These are phyloP conservation scores for Corythucha ciliata DNA, from an alignment of 2,888 invertebrate genomes.

Conservation along the genomic window DNA sequence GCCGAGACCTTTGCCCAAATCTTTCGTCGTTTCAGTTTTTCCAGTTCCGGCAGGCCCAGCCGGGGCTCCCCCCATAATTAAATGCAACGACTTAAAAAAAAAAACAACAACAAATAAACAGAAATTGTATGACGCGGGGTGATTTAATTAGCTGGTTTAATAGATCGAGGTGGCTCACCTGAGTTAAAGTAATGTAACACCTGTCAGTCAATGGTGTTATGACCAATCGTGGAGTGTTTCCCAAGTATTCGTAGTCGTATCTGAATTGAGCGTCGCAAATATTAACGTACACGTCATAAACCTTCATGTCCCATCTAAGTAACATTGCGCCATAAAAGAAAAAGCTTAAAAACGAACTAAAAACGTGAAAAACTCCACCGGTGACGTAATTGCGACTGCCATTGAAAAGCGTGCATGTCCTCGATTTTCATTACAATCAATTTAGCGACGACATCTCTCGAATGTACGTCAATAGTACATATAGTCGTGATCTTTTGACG, in stretches of 20 bases:
- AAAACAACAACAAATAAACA: background rate
- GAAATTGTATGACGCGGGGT: too few species aligned
- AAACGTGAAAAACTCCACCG: constrained; percentile 68
- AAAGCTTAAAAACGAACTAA: constrained; percentile 42
- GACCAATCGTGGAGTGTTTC: constrained; percentile 85
- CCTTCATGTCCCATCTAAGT: constrained; percentile 67
- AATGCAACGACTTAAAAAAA: constrained; percentile 60
- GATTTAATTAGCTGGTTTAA: background rate
- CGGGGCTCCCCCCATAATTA: constrained; percentile 94
- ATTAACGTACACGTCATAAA: constrained; percentile 78
- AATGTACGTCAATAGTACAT: constrained; percentile 92
- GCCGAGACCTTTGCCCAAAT: constrained; percentile 84
- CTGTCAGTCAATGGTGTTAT: constrained; percentile 92
- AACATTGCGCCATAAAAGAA: background rate
- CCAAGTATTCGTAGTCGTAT: constrained; percentile 89
- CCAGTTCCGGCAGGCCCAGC: constrained; percentile 94
- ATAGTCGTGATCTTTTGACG: constrained; percentile 95
- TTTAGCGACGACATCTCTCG: constrained; percentile 84
- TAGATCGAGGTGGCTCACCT: too few species aligned
- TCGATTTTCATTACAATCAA: constrained; percentile 76
- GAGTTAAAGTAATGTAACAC: constrained; percentile 89
- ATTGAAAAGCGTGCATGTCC: constrained; percentile 67
- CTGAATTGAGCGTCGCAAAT: constrained; percentile 90
- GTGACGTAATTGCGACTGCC: constrained; percentile 82
- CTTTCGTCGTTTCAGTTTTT: constrained; percentile 95